Conservation (phyloP, 2,113 vertebrate genomes). For the Platichthys flesus region DNA sequence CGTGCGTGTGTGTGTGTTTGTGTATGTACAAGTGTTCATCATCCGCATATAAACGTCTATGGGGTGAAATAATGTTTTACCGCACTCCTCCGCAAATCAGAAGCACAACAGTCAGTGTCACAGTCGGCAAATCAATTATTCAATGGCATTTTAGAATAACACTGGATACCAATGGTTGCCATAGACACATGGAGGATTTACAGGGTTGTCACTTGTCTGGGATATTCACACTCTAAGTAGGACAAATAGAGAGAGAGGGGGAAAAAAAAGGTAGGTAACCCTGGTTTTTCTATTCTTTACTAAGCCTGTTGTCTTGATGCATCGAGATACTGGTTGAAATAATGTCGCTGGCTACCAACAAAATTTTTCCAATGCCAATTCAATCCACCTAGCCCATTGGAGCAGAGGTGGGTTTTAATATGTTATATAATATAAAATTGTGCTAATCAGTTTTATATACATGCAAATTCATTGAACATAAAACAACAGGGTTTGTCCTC, state of each 20-base stretch:
- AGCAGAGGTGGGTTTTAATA: no score
- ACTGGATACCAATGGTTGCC: slow-evolving; percentile 64
- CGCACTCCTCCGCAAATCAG: slow-evolving; percentile 52
- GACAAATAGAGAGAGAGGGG: slow-evolving; percentile 42
- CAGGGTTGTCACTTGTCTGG: slow-evolving; percentile 62
- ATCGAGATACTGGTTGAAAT: not conserved
- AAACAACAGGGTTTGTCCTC: slow-evolving; percentile 18
- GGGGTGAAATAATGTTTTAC: slow-evolving; percentile 38
- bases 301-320: not conserved
- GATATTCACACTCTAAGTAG: slow-evolving; percentile 62
- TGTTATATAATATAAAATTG: not conserved
- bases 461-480: not conserved
- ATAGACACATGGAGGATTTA: slow-evolving; percentile 72
- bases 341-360: not conserved
- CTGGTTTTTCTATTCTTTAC: not conserved
- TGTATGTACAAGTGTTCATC: slow-evolving; percentile 5
- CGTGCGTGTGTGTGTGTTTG: no score
- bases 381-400: slow-evolving; percentile 1
- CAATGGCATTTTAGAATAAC: slow-evolving; percentile 74
- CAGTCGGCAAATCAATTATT: slow-evolving; percentile 76
- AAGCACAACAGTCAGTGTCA: slow-evolving; percentile 57
- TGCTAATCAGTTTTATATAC: not conserved
- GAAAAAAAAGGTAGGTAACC: slow-evolving; percentile 13
- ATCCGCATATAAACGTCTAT: slow-evolving; percentile 27
- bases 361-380: not conserved